phyloP scores from a whole-genome alignment of 2,888 invertebrate species.

The Hirtodrosophila duncani region DNA sequence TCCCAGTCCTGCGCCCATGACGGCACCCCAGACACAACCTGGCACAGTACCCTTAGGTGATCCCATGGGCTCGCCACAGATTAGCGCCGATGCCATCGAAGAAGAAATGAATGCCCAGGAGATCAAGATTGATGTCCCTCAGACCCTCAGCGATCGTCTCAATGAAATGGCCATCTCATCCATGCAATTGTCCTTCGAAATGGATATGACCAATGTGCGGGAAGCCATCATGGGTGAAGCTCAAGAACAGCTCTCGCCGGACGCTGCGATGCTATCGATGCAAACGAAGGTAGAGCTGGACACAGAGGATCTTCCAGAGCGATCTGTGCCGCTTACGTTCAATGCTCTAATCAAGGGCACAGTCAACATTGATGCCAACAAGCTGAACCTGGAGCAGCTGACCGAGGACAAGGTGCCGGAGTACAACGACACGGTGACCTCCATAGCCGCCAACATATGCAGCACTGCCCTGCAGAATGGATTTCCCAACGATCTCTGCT shows the following conservation, averaged over 20 bases:
- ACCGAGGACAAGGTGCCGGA: conserved; percentile 40
- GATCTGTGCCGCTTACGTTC: conserved; percentile 58
- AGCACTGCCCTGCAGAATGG: conserved; percentile 61
- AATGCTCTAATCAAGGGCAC: conserved; percentile 65
- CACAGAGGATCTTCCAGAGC: neutral
- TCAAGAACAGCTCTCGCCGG: neutral
- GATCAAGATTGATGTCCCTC: conserved; percentile 45
- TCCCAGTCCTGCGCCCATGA: conserved; percentile 9
- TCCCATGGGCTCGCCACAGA: conserved; percentile 21
- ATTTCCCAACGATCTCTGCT: conserved; percentile 40
- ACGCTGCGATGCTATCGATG: conserved; percentile 39
- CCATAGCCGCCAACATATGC: conserved; percentile 69
- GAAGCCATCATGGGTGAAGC: conserved; percentile 40
- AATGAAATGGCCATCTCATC: conserved; percentile 62
- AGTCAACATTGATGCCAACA: conserved; percentile 58
- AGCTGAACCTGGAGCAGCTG: conserved; percentile 39
- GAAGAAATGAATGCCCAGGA: conserved; percentile 16
- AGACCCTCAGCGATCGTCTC: conserved; percentile 39
- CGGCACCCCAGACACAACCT: conserved; percentile 20
- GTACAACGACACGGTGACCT: conserved; percentile 66
- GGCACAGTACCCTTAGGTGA: conserved; percentile 15
- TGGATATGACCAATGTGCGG: conserved; percentile 67
- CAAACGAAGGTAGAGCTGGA: conserved; percentile 49
- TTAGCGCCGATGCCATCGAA: conserved; percentile 2
- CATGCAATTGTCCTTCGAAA: conserved; percentile 70